Evolutionary conservation across 2,113 vertebrate genomes (phyloP).

Genomic region (Catharus fuscescens): DNA sequence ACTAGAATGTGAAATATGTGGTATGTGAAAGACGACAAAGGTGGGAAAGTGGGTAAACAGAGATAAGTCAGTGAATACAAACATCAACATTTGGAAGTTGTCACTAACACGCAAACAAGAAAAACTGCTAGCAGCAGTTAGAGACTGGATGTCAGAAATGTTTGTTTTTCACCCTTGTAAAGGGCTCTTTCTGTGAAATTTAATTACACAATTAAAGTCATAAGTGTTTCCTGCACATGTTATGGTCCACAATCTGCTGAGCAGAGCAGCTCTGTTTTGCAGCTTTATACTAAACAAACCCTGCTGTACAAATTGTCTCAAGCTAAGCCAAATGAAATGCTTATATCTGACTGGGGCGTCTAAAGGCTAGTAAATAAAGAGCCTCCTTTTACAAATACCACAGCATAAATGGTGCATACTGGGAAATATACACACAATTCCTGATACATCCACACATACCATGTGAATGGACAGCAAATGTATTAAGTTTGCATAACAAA

Average conservation of each 20-base stretch:
- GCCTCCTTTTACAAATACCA: background rate
- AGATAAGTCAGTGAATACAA: background rate
- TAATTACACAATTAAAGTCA: background rate
- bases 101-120: background rate
- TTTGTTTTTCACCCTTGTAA: background rate
- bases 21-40: background rate
- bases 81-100: background rate
- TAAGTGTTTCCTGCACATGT: background rate
- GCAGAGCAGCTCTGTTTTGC: background rate
- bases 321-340: background rate
- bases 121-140: background rate
- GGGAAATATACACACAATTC: background rate
- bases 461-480: background rate
- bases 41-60: background rate
- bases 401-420: background rate
- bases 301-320: background rate
- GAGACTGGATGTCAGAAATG: background rate
- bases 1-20: background rate
- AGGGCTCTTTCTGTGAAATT: background rate
- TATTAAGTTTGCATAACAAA: background rate
- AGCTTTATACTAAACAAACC: background rate
- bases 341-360: background rate
- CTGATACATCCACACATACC: fast-evolving
- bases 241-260: background rate
- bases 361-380: background rate